Evolutionary conservation across 1,140 invertebrate species (phyloP).

Genomic region (Sitophilus oryzae): DNA sequence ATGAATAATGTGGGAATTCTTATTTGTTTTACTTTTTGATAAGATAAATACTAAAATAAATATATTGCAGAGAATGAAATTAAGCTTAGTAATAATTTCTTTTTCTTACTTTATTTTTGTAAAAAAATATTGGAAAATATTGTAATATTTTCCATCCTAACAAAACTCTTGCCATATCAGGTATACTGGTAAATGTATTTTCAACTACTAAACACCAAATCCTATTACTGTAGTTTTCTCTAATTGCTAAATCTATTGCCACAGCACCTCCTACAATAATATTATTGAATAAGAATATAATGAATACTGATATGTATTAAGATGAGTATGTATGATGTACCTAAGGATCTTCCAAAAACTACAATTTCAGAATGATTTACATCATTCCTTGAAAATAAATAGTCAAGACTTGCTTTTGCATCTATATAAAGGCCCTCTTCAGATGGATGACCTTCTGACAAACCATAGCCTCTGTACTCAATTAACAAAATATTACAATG

Average conservation of each 20-base stretch:
- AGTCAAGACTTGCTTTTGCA: conserved; percentile 81
- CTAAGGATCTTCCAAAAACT: conserved; percentile 89
- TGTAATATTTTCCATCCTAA: conserved; percentile 63
- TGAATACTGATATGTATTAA: conserved; percentile 2
- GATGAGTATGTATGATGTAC: conserved; percentile 43
- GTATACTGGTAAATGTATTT: conserved; percentile 93
- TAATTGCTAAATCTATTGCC: conserved; percentile 72
- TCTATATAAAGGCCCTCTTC: conserved; percentile 85
- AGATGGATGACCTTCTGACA: conserved; percentile 82
- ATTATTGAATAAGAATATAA: no score
- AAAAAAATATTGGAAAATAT: conserved; percentile 67
- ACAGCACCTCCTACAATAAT: conserved; percentile 43
- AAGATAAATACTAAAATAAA: conserved; percentile 62
- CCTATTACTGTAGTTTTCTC: conserved; percentile 63
- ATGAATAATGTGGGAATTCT: conserved; percentile 70
- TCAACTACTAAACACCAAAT: conserved; percentile 85
- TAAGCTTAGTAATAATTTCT: background rate
- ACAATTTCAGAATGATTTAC: conserved; percentile 80
- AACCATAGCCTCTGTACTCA: conserved; percentile 90
- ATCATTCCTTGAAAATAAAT: conserved; percentile 71
- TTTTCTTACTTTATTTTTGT: conserved; percentile 72
- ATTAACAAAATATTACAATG: conserved; percentile 83
- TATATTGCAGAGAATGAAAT: conserved; percentile 6
- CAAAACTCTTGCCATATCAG: conserved; percentile 79
- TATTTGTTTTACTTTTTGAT: conserved; percentile 61